Evolutionary conservation across 2,797 vertebrate species (phyloP), one percentile per base, ranked within the genome.

Genomic region (Dipus sagitta): DNA sequence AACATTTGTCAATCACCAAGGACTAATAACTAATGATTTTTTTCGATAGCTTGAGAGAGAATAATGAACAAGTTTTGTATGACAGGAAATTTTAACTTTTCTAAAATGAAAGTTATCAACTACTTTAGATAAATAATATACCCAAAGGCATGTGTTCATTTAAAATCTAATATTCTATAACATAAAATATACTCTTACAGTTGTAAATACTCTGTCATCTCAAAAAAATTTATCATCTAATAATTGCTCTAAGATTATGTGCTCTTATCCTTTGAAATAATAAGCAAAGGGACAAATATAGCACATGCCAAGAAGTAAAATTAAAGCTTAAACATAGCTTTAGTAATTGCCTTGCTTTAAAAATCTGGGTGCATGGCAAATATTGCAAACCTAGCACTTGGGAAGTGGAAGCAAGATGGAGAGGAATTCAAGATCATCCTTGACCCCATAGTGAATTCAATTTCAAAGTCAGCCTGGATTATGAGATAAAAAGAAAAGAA

Each of bases 111-210:
- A 80, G 47, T 38, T 62, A 72, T 38, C 84, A 83, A 6, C n/a
- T n/a, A 32, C 24, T 10, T 83, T 82, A 83, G n/a, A 30, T 86
- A 58, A 89, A 71, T 84, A 89, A 91, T 82, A 91, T 23, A 82
- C 13, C 6, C 3, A 92, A 21, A 38, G 34, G 32, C 5, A 23
- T 78, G 28, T 32, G 13, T 20, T 85, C 90, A 78, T 71, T 90
- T 88, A 88, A 93, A 92, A 62, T 34, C 32, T 17, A 75, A 26
- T 38, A 68, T 93, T 71, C 15, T 68, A 7, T 58, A 42, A 74
- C 17, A 38, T 20, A 89, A 82, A 94, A 91, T 83, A 54, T 6
- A 20, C 28, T 6, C n/a, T 90, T 75, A 72, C 10, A 54, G 70
- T 77, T 84, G 14, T 72, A 34, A 28, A 42, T 54, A 72, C 52